phyloP scores from a whole-genome alignment of 2,888 invertebrate genomes.

The Ochropleura plecta region DNA sequence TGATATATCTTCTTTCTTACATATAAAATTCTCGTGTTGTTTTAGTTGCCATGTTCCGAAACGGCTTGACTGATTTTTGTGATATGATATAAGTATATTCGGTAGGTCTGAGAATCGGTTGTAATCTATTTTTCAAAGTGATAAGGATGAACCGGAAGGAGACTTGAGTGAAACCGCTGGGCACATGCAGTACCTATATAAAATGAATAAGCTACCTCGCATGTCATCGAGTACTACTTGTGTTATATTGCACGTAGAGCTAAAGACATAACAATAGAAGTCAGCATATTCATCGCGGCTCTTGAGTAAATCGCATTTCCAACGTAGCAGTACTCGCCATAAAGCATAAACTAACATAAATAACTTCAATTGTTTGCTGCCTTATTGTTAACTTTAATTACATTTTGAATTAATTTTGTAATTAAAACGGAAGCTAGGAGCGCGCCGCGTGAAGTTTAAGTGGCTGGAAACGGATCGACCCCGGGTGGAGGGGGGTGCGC shows the following conservation, averaged over 20 bases:
- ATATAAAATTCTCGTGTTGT: no score
- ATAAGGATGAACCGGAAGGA: no score
- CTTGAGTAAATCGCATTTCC: conserved; percentile 79
- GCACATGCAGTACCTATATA: not conserved
- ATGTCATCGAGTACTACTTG: conserved; percentile 10
- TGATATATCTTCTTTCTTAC: no score
- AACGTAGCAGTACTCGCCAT: conserved; percentile 81
- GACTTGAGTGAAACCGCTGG: no score
- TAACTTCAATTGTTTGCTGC: conserved; percentile 91
- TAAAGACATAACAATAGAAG: conserved; percentile 61
- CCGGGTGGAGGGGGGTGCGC: conserved; percentile 76
- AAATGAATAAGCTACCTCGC: conserved; percentile 1
- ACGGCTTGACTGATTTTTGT: no score
- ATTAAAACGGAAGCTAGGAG: conserved; percentile 91
- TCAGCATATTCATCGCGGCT: conserved; percentile 61
- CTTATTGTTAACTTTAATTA: conserved; percentile 92
- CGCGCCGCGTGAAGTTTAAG: conserved; percentile 91
- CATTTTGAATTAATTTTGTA: conserved; percentile 92
- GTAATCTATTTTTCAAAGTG: no score
- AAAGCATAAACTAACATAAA: conserved; percentile 91
- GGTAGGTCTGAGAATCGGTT: no score
- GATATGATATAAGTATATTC: no score
- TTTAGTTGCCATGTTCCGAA: no score
- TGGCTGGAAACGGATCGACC: conserved; percentile 90
- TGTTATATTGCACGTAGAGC: conserved; percentile 32